Evolutionary conservation across 1,140 invertebrate species (phyloP).

Genomic region (Whitmania pigra): DNA sequence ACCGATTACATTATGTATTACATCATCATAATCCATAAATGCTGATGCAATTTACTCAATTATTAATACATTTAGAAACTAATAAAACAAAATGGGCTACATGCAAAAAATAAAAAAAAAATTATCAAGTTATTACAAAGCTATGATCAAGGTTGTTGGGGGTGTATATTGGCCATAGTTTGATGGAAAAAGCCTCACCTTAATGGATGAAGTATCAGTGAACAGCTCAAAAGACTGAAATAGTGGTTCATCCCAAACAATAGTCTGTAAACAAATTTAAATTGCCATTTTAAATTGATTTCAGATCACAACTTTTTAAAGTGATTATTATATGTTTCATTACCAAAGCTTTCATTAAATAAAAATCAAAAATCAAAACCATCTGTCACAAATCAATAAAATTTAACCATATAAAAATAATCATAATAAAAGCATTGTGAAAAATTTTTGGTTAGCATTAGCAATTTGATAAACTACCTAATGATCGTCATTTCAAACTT

Average conservation of each 20-base stretch:
- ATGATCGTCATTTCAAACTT: no score
- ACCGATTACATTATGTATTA: no score
- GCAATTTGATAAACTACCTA: no score
- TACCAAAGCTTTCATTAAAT: not conserved
- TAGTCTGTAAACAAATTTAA: constrained; percentile 48
- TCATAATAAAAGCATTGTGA: no score
- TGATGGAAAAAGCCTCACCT: constrained; percentile 33
- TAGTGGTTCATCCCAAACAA: constrained; percentile 79
- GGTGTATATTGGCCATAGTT: no score
- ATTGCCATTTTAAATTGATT: not conserved
- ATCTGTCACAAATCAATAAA: no score
- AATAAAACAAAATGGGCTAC: no score
- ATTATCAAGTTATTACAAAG: not conserved
- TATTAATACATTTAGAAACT: constrained; percentile 4
- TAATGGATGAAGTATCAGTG: constrained; percentile 64
- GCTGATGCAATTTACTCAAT: not conserved
- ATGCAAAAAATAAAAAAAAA: no score
- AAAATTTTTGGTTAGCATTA: no score
- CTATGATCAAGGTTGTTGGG: not conserved
- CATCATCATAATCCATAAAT: no score
- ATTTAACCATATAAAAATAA: no score
- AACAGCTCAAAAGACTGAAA: constrained; percentile 73
- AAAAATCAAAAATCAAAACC: not conserved
- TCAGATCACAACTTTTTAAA: not conserved
- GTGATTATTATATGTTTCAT: not conserved